phyloP scores from a whole-genome alignment of 1,140 invertebrate genomes.

The Stratiolaelaps scimitus region DNA sequence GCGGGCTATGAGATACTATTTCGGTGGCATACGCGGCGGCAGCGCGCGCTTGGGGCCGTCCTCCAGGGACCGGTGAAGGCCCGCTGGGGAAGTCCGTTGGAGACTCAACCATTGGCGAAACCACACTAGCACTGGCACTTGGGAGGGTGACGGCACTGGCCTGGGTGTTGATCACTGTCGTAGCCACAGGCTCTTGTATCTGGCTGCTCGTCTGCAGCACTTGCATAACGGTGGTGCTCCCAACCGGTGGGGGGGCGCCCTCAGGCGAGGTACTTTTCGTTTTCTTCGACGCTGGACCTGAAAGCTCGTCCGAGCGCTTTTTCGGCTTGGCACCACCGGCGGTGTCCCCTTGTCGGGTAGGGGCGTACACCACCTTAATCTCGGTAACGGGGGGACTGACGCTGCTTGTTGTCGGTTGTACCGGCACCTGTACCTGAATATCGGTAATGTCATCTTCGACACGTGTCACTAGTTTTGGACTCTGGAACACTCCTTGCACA shows the following conservation, averaged over 20 bases:
- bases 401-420: background rate
- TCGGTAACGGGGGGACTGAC: constrained; percentile 8
- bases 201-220: constrained; percentile 25
- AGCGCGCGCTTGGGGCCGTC: background rate
- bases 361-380: constrained; percentile 16
- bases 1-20: constrained; percentile 23
- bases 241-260: background rate
- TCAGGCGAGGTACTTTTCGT: constrained; percentile 23
- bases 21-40: constrained; percentile 23
- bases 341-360: background rate
- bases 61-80: too few relatives aligned
- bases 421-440: constrained; percentile 13
- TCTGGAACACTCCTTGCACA: constrained; percentile 23
- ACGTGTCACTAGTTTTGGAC: constrained; percentile 6
- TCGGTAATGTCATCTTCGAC: constrained; percentile 24
- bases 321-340: constrained; percentile 8
- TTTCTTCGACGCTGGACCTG: constrained; percentile 15
- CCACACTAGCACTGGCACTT: constrained; percentile 25
- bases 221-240: constrained; percentile 27
- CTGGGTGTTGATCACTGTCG: constrained; percentile 27
- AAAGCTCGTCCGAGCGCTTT: constrained; percentile 5
- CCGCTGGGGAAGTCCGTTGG: background rate
- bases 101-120: constrained; percentile 17
- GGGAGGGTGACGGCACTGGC: constrained; percentile 25
- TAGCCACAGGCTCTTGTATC: constrained; percentile 6